These are phyloP conservation scores for Crossaster papposus DNA, from an alignment of 53 echinoderm and acorn worm genomes.

Conservation along the genomic window DNA sequence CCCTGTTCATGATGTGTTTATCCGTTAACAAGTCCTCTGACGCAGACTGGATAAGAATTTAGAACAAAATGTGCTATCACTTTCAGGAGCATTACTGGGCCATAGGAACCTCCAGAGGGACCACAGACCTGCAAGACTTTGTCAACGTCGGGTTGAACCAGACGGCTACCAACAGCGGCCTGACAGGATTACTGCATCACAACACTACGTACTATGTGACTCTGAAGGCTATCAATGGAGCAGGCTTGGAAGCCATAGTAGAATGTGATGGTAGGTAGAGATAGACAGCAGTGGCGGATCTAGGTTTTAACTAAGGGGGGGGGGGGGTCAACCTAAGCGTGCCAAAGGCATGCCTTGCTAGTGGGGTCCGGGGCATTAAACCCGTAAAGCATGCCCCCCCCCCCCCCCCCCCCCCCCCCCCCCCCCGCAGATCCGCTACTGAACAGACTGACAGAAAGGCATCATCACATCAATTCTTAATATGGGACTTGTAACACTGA, in stretches of 20 bases:
- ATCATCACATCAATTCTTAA: no score
- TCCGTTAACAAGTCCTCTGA: no score
- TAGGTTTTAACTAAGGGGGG: slow-evolving; percentile 5
- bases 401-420: no score
- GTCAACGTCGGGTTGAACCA: slow-evolving; percentile 50
- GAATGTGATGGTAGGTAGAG: slow-evolving; percentile 57
- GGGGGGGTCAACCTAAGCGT: slow-evolving; percentile 47
- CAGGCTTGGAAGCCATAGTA: slow-evolving; percentile 51
- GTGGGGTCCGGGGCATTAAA: no score
- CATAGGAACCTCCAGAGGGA: slow-evolving; percentile 58
- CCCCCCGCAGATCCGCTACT: no score
- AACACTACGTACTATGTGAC: slow-evolving; percentile 69
- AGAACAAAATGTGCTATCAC: background rate
- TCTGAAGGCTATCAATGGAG: slow-evolving; percentile 59
- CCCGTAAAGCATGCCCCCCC: no score
- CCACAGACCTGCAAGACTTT: slow-evolving; percentile 64
- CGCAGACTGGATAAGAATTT: background rate
- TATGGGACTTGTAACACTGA: background rate
- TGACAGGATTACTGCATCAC: slow-evolving; percentile 49
- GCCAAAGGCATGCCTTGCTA: no score
- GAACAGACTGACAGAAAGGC: slow-evolving; percentile 10
- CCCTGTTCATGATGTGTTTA: no score
- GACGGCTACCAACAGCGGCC: slow-evolving; percentile 19
- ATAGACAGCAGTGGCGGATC: slow-evolving; percentile 2
- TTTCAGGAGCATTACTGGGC: slow-evolving; percentile 68